phyloP scores from a whole-genome alignment of 2,888 invertebrate species.

The Drosophila silvestris region DNA sequence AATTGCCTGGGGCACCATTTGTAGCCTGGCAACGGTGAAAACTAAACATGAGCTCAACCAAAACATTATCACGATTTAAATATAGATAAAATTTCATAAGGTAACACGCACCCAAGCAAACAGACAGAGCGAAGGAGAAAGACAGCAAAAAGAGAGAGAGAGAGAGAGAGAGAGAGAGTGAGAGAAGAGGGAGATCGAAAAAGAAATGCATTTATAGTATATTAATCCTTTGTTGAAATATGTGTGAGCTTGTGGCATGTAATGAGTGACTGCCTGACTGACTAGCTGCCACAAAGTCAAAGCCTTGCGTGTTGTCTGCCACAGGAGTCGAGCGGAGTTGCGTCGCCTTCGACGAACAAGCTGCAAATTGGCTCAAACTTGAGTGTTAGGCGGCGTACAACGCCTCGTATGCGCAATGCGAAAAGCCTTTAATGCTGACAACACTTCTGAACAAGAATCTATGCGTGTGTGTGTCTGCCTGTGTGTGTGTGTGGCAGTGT shows the following conservation, averaged over 20 bases:
- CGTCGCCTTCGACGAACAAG: slow-evolving; percentile 41
- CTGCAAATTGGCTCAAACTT: slow-evolving; percentile 65
- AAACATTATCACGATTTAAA: slow-evolving; percentile 60
- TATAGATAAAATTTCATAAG: slow-evolving; percentile 55
- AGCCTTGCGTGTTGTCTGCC: slow-evolving; percentile 70
- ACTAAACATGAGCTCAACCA: slow-evolving; percentile 45
- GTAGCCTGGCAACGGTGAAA: slow-evolving; percentile 58
- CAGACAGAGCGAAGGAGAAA: not conserved
- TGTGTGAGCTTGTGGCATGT: slow-evolving; percentile 44
- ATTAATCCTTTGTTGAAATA: slow-evolving; percentile 70
- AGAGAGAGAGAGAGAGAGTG: not conserved
- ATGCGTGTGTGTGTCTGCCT: not conserved
- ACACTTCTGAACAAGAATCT: slow-evolving; percentile 21
- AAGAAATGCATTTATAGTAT: slow-evolving; percentile 26
- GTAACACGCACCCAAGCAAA: slow-evolving; percentile 33
- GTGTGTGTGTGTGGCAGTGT: slow-evolving; percentile 34
- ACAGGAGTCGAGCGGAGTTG: slow-evolving; percentile 12
- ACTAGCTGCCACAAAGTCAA: slow-evolving; percentile 68
- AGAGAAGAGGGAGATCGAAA: slow-evolving; percentile 4
- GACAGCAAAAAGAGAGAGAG: not conserved
- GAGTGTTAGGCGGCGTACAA: slow-evolving; percentile 34
- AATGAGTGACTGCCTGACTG: slow-evolving; percentile 31
- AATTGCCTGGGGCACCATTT: slow-evolving; percentile 60
- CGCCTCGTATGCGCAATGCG: slow-evolving; percentile 67
- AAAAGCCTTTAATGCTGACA: slow-evolving; percentile 61